Percentiles rank a stretch among this genome's conserved stretches.
Evolutionary conservation across 2,797 vertebrate species (phyloP).

Genomic region (Pelodytes ibericus): DNA sequence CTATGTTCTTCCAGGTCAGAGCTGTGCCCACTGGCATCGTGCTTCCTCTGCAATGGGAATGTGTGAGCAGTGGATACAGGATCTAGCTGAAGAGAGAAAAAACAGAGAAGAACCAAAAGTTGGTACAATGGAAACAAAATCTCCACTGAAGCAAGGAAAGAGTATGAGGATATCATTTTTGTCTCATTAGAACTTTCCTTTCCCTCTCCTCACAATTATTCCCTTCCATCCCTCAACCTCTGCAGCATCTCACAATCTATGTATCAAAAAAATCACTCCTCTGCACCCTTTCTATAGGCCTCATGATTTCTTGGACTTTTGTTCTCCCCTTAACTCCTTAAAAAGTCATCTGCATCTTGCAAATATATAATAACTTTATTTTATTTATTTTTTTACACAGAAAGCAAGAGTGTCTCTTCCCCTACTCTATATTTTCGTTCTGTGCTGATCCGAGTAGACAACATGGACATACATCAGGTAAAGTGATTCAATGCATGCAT

Average conservation of each 20-base stretch:
- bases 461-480: constrained; percentile 95
- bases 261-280: too few relatives aligned
- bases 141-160: constrained; percentile 71
- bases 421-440: constrained; percentile 76
- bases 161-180: constrained; percentile 59
- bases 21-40: constrained; percentile 91
- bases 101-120: constrained; percentile 73
- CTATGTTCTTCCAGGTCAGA: constrained; percentile 75
- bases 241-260: not conserved
- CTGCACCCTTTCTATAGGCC: too few relatives aligned
- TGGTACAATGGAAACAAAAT: constrained; percentile 65
- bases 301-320: too few relatives aligned
- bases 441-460: constrained; percentile 87
- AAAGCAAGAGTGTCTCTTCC: not conserved
- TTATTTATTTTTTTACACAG: constrained; percentile 4
- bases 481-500: too few relatives aligned
- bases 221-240: constrained; percentile 52
- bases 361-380: too few relatives aligned
- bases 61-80: constrained; percentile 86
- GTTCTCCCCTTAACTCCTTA: too few relatives aligned
- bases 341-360: too few relatives aligned
- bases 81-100: constrained; percentile 87
- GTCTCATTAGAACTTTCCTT: not conserved
- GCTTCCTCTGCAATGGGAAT: constrained; percentile 91
- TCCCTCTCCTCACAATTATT: constrained; percentile 11